Evolutionary conservation across 2,797 vertebrate genomes (phyloP), one percentile per base, ranked within the genome.

Genomic region (Gymnopithys bicolor): DNA sequence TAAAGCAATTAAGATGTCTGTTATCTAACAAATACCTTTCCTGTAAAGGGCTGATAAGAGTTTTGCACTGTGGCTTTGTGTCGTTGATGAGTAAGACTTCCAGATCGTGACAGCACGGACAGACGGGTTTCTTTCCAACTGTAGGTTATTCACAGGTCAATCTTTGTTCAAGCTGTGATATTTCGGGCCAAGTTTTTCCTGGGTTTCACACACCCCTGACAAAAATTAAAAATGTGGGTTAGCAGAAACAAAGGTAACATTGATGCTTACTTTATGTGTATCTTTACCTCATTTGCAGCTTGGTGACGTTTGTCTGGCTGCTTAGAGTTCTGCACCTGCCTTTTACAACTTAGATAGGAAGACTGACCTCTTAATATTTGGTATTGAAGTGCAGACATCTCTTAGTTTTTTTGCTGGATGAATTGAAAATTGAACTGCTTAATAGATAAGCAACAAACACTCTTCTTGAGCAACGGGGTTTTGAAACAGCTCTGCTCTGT

Each of bases 381-480:
- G 7, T 10, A 8, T 19, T 43, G 33, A 74, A 81, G 11, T 35
- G 23, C 64, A 33, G 19, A 4, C 0, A 0, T 5, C 1, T 49
- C 64, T 39, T 33, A 15, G 24, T 1, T 60, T 68, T 91, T 59
- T 4, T 35, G 8, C 19, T 68, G 35, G 5, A 27, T 5, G 7
- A 17, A 35, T 15, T 17, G 45, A 35, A 53, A 60, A 37, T 45
- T 4, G 5, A 12, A 24, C 8, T 52, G 28, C 22, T 27, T 73
- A 35, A 30, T 1, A 43, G 39, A 13, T 19, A 55, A 28, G 45
- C 62, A 51, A 22, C 11, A 18, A 58, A 5, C 3, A 2, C 9
- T 35, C 2, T 49, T 45, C 8, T 11, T 59, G 41, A 53, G 23
- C 12, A n/a, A 33, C 52, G 21, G 30, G 1, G 2, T 46, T 87